phyloP scores from a whole-genome alignment of 2,888 invertebrate genomes.

The Drymonia ruficornis region DNA sequence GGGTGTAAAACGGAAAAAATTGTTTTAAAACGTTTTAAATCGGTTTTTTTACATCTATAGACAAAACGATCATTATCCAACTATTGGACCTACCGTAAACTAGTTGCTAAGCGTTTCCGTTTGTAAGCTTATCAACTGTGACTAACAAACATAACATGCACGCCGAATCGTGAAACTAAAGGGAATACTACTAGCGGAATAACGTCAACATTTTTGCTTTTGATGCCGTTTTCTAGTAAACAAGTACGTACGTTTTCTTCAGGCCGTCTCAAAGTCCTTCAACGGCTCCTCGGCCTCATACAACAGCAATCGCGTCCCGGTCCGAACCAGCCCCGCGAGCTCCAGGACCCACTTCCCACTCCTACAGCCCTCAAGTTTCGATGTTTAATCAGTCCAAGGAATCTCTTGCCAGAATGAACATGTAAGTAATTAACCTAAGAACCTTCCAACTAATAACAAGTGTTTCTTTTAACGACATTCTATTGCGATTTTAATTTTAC shows the following conservation, averaged over 20 bases:
- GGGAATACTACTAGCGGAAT: no score
- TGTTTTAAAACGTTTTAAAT: no score
- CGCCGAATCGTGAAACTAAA: no score
- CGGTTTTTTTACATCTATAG: no score
- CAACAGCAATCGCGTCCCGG: slow-evolving; percentile 29
- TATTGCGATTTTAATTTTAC: slow-evolving; percentile 13
- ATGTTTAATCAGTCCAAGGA: slow-evolving; percentile 78
- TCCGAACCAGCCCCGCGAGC: slow-evolving; percentile 27
- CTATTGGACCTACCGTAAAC: no score
- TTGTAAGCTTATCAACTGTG: no score
- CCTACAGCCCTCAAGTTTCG: slow-evolving; percentile 64
- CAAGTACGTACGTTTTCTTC: background rate
- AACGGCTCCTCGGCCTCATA: slow-evolving; percentile 34
- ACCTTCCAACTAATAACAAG: background rate
- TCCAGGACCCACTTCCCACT: slow-evolving; percentile 31
- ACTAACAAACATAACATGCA: no score
- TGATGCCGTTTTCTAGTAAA: no score
- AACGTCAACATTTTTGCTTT: no score
- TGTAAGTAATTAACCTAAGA: slow-evolving; percentile 50
- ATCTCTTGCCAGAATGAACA: slow-evolving; percentile 63
- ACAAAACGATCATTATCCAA: no score
- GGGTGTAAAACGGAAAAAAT: no score
- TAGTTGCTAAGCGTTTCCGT: no score
- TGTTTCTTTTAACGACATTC: background rate
- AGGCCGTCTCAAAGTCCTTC: slow-evolving; percentile 38